Percentiles rank a stretch among this genome's conserved stretches.
phyloP scores from a whole-genome alignment of 2,797 vertebrate genomes.

The Erpetoichthys calabaricus region DNA sequence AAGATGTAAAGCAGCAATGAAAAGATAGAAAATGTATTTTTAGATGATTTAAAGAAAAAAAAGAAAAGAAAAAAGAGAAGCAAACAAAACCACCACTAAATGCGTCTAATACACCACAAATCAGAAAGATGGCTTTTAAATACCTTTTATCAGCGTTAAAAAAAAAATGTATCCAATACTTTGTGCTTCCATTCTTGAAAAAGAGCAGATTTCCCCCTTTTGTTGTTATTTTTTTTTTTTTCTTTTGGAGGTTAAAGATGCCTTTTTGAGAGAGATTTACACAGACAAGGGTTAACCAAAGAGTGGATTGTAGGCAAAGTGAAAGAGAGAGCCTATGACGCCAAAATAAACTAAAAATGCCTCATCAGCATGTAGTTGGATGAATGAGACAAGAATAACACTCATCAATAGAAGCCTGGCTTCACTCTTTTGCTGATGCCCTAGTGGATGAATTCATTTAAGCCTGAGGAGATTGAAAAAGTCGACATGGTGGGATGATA shows the following conservation, averaged over 20 bases:
- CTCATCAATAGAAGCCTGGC: too few relatives aligned
- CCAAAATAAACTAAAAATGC: too few relatives aligned
- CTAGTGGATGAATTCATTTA: too few relatives aligned
- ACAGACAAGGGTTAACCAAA: background rate
- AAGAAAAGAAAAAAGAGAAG: constrained; percentile 24
- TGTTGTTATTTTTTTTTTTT: background rate
- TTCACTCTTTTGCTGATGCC: too few relatives aligned
- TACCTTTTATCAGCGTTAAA: constrained; percentile 28
- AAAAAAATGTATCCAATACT: constrained; percentile 28
- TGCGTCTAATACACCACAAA: constrained; percentile 23
- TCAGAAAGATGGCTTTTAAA: constrained; percentile 38
- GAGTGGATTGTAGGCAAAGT: background rate
- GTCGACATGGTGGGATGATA: too few relatives aligned
- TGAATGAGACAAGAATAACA: too few relatives aligned
- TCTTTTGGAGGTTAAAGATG: background rate
- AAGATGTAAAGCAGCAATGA: constrained; percentile 26
- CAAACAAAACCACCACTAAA: constrained; percentile 23
- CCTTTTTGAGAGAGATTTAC: background rate
- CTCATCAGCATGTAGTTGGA: too few relatives aligned
- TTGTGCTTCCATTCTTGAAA: constrained; percentile 45
- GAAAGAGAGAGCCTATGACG: too few relatives aligned
- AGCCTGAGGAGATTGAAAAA: too few relatives aligned
- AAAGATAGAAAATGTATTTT: constrained; percentile 32
- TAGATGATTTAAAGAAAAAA: constrained; percentile 25
- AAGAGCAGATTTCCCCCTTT: constrained; percentile 28